phyloP scores from a whole-genome alignment of 2,113 vertebrate species.

The Poecile atricapillus region DNA sequence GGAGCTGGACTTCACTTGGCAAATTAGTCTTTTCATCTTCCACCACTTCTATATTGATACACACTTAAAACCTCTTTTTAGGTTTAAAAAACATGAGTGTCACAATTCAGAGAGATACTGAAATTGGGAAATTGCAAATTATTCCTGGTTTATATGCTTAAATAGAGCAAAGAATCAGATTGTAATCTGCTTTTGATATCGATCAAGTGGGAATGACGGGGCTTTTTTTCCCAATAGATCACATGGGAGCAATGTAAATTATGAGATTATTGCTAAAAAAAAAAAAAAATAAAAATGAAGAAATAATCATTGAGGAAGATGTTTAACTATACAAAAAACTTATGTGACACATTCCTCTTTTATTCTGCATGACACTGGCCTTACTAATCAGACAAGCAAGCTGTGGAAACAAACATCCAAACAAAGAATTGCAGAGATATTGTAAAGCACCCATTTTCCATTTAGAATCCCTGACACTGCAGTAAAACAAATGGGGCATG shows the following conservation, averaged over 20 bases:
- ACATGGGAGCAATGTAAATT: neutral
- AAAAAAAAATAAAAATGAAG: neutral
- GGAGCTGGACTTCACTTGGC: neutral
- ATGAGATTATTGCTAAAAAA: neutral
- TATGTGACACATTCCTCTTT: neutral
- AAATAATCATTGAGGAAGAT: neutral
- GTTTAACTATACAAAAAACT: neutral
- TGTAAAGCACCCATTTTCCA: neutral
- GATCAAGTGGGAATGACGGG: neutral
- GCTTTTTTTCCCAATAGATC: neutral
- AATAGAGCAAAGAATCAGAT: neutral
- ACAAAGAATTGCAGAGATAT: neutral
- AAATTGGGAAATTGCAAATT: neutral
- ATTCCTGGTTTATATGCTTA: neutral
- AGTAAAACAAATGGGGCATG: neutral
- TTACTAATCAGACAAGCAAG: neutral
- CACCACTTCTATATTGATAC: neutral
- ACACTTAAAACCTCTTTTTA: neutral
- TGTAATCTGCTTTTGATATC: neutral
- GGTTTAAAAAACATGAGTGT: neutral
- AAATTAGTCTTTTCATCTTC: neutral
- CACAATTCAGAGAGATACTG: neutral
- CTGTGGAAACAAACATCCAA: constrained; percentile 24
- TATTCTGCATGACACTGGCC: neutral
- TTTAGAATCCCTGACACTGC: constrained; percentile 5